These are phyloP conservation scores for Harpalus rubripes DNA, from an alignment of 2,888 invertebrate species.

Conservation along the genomic window DNA sequence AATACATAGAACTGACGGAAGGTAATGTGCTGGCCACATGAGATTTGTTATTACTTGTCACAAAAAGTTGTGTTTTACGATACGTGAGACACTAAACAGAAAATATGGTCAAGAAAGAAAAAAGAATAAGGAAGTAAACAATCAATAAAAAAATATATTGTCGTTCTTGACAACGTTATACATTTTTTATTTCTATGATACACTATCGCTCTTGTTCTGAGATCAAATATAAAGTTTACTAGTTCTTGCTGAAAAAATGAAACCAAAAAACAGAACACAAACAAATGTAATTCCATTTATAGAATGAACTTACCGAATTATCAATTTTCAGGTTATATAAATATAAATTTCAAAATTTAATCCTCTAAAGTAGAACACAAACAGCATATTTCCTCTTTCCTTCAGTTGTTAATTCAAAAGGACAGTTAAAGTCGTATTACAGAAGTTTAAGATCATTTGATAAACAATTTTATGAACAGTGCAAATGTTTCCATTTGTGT, in stretches of 20 bases:
- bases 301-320: not conserved
- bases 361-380: not conserved
- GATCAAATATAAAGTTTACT: not conserved
- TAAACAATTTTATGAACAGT: constrained; percentile 16
- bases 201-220: not conserved
- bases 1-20: too few species aligned
- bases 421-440: not conserved
- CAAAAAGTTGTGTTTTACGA: not conserved
- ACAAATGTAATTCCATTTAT: not conserved
- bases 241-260: not conserved
- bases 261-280: not conserved
- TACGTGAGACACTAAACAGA: not conserved
- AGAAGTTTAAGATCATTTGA: constrained; percentile 4
- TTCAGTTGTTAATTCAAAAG: not conserved
- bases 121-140: not conserved
- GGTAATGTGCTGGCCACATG: too few species aligned
- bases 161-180: not conserved
- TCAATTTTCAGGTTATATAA: not conserved
- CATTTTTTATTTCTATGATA: not conserved
- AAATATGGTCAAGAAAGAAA: not conserved
- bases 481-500: constrained; percentile 22
- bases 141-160: not conserved
- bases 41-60: too few species aligned
- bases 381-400: not conserved
- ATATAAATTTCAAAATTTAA: not conserved